phyloP scores from a whole-genome alignment of 2,888 invertebrate genomes.

The Phortica okadai region DNA sequence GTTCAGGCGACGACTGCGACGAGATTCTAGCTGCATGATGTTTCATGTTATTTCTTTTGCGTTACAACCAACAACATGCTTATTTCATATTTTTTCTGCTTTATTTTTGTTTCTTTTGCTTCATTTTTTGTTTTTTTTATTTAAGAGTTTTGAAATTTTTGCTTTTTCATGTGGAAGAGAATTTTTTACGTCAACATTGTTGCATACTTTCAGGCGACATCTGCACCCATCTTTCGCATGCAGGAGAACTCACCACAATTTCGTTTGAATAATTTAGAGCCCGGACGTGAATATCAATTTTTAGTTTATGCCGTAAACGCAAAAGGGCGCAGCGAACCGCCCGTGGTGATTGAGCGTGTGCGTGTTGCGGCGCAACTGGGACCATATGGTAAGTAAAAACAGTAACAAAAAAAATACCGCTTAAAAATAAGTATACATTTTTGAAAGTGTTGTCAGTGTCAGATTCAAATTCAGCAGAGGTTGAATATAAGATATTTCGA shows the following conservation, averaged over 20 bases:
- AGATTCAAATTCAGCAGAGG: too few relatives aligned
- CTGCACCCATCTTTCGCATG: constrained; percentile 81
- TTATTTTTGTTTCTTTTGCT: neutral
- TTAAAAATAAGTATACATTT: too few relatives aligned
- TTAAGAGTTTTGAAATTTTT: neutral
- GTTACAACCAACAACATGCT: neutral
- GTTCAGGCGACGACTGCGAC: neutral
- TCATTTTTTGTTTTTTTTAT: neutral
- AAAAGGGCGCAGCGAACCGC: constrained; percentile 85
- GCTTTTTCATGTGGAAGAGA: neutral
- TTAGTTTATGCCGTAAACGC: constrained; percentile 89
- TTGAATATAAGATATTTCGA: too few relatives aligned
- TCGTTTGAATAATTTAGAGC: constrained; percentile 84
- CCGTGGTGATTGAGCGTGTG: constrained; percentile 81
- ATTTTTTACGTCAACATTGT: constrained; percentile 7
- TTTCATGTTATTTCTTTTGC: constrained; percentile 8
- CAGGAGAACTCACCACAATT: constrained; percentile 84
- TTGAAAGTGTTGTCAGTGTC: too few relatives aligned
- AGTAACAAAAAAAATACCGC: neutral
- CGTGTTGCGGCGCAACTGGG: constrained; percentile 76
- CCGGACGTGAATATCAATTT: constrained; percentile 87
- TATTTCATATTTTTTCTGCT: neutral
- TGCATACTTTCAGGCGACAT: constrained; percentile 75
- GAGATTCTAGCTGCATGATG: constrained; percentile 13
- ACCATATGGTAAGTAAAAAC: constrained; percentile 74